Evolutionary conservation across 2,113 vertebrate species (phyloP).

Genomic region (Pelmatolapia mariae): DNA sequence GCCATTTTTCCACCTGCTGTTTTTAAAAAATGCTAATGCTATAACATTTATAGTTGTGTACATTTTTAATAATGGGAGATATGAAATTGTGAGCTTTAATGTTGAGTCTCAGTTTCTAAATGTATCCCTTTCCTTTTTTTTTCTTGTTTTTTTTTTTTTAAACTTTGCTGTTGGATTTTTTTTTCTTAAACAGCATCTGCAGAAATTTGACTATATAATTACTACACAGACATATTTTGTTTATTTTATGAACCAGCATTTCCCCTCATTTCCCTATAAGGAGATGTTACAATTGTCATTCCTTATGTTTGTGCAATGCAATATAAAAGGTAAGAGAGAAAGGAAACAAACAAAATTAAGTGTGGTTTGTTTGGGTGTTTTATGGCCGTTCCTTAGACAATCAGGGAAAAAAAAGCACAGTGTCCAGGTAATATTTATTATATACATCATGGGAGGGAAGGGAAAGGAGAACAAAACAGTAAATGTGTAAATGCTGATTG

Average conservation of each 20-base stretch:
- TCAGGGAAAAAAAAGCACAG: conserved; percentile 63
- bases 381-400: conserved; percentile 61
- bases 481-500: conserved; percentile 47
- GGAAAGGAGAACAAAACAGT: conserved; percentile 39
- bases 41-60: conserved; percentile 69
- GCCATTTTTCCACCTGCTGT: conserved; percentile 48
- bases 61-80: conserved; percentile 64
- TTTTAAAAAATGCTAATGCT: conserved; percentile 53
- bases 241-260: conserved; percentile 47
- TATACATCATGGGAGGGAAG: conserved; percentile 49
- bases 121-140: conserved; percentile 31
- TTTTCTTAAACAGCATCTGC: conserved; percentile 18
- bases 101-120: conserved; percentile 52
- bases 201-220: conserved; percentile 47
- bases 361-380: conserved; percentile 37
- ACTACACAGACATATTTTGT: conserved; percentile 39
- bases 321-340: conserved; percentile 54
- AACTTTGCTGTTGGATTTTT: conserved; percentile 21
- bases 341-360: conserved; percentile 26
- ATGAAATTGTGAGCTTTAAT: conserved; percentile 61
- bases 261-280: conserved; percentile 29
- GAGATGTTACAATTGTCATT: conserved; percentile 66
- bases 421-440: conserved; percentile 70
- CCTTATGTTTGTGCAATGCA: conserved; percentile 61
- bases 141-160: conserved; percentile 47